Evolutionary conservation across 1,140 invertebrate species (phyloP), one percentile per base, ranked within the genome.

Genomic region (Lepidostoma basale): DNA sequence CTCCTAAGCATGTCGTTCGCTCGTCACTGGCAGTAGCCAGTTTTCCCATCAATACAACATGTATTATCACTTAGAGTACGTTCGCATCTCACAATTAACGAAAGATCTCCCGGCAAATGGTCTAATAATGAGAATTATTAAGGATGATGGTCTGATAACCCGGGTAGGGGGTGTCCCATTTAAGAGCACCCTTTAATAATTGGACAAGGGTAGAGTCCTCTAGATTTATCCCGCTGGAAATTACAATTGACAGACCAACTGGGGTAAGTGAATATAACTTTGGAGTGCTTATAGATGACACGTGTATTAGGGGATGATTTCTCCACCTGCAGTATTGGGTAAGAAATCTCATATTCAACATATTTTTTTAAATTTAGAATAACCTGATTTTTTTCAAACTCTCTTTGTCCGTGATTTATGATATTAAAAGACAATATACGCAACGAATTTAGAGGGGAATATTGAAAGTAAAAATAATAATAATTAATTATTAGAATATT

Each of bases 81-180:
- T 14, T 28, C 49, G 4, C 26, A 14, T 33, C 5, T 0, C 25
- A 54, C 26, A 54, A 54, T 54, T 28, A 54, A 25, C 26, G 16
- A 30, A 16, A 26, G 23, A 28, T 54, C 49, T 54, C 18, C 14
- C 25, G 49, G 26, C 14, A 54, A 54, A 54, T 54, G 49, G 25
- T 54, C 49, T 54, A 30, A 28, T 54, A 54, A 33, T 54, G 49
- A 54, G 49, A 54, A 54, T 54, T 54, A 54, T 30, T 54, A 54
- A 33, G 49, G 25, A 54, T 54, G 49, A 54, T 52, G 47, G 25
- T 30, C 26, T 28, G 49, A 54, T 54, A 54, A 54, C 49, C 49
- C 49, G n/a, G 10, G 25, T 14, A 10, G 49, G 26, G 49, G 12
- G 16, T 33, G 12, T 18, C 26, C 49, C 33, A 12, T 33, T 16